phyloP scores from a whole-genome alignment of 2,888 invertebrate genomes.

The Therioaphis trifolii region DNA sequence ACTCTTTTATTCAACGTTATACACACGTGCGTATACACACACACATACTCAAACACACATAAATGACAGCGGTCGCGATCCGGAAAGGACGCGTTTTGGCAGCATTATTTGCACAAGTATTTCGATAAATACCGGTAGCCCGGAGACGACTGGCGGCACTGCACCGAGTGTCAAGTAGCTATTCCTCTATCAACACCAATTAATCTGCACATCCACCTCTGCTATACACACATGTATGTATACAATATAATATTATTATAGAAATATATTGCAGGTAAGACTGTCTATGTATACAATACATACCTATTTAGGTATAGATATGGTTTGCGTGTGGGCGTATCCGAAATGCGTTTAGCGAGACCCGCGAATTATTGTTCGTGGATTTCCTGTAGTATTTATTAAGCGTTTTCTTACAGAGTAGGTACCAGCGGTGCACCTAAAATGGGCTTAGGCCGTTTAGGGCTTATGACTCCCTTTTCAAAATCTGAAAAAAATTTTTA shows the following conservation, averaged over 20 bases:
- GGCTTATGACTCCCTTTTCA: too few relatives aligned
- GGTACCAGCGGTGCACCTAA: too few relatives aligned
- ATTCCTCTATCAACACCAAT: conserved; percentile 43
- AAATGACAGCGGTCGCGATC: conserved; percentile 45
- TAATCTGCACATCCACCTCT: conserved; percentile 40
- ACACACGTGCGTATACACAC: neutral
- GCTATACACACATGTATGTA: neutral
- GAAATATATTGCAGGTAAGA: neutral
- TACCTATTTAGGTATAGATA: too few relatives aligned
- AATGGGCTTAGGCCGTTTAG: too few relatives aligned
- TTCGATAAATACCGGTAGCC: conserved; percentile 47
- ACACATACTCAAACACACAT: too few relatives aligned
- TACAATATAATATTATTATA: too few relatives aligned
- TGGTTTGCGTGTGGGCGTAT: conserved; percentile 49
- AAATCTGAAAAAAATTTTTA: too few relatives aligned
- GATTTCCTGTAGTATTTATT: too few relatives aligned
- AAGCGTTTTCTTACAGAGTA: too few relatives aligned
- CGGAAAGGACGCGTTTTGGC: conserved; percentile 25
- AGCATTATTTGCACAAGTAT: conserved; percentile 36
- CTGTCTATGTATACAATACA: neutral
- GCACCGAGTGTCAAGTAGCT: conserved; percentile 55
- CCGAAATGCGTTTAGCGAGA: conserved; percentile 41
- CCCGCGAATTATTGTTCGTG: conserved; percentile 12
- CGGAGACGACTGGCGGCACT: neutral
- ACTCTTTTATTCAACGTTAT: conserved; percentile 51